Base-by-base conservation (phyloP, 2,888 invertebrate species). In the Patella ulyssiponensis region DNA sequence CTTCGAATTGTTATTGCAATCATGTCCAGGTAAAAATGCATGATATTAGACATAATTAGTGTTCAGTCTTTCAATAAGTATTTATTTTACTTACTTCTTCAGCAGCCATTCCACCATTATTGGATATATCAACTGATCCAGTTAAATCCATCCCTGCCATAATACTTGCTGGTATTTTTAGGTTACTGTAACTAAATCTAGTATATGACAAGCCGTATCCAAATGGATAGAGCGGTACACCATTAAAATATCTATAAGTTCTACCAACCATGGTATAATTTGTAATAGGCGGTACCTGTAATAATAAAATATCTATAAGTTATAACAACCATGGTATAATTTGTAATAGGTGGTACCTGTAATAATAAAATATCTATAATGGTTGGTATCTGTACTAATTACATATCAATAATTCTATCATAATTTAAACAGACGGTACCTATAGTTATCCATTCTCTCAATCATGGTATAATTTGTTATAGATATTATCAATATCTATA, bases 211-310 rank as follows among this genome's bases (percentile, higher is more conserved):
- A 64, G 23, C 64, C 64, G 23, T 64, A 64, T 23, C 64, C 64
- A 64, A 64, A 64, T 64, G 64, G 64, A 64, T 64, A 64, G 20
- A 64, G 64, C 3, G 64, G 64, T 23, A 23, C 64, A 5, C 64
- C 64, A 23, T 64, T 56, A 52, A 64, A 58, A 69, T 74, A 74
- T 15, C 74, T 58, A 17, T 74, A 74, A 44, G 74, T 74, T 51
- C 74, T 58, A 23, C 64, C 74, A 44, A 69, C 51, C 74, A 74
- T 74, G 15, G 74, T 17, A 69, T 74, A 74, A 51, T 74, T 64
- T 20, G 69, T 74, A 2, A 74, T 74, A 27, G 58, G 51, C 15
- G 74, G 74, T 23, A 74, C 74, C 74, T 74, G 58, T 44, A 44
- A 44, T 44, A 44, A 44, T 73, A 56, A 52, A 44, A 56, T 73